Evolutionary conservation across 1,140 invertebrate genomes (phyloP).

Genomic region (Uloborus diversus): DNA sequence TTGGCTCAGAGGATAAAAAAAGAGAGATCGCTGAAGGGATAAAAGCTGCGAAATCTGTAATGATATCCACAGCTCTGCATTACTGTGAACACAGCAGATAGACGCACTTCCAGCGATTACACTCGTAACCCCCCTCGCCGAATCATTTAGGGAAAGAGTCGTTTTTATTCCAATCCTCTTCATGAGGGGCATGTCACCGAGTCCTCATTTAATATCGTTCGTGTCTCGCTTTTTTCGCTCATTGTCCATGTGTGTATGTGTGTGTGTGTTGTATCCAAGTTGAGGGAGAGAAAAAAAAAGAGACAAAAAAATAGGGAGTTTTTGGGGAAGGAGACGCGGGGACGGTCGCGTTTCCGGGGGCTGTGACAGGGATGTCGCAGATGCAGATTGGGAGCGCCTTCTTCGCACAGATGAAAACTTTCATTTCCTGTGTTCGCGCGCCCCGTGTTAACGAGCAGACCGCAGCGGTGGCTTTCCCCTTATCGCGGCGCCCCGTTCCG

Average conservation of each 20-base stretch:
- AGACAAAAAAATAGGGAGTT: constrained; percentile 20
- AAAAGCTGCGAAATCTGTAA: constrained; percentile 18
- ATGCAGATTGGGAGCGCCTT: constrained; percentile 50
- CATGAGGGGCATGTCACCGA: not conserved
- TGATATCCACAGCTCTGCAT: constrained; percentile 26
- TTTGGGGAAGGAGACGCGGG: not conserved
- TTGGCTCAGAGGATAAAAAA: constrained; percentile 32
- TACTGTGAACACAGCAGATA: not conserved
- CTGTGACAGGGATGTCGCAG: constrained; percentile 11
- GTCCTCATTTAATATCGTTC: constrained; percentile 40
- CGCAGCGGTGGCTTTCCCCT: constrained; percentile 38
- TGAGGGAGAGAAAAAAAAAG: constrained; percentile 8
- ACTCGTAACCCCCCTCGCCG: constrained; percentile 4
- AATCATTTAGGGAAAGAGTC: constrained; percentile 19
- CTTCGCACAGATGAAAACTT: constrained; percentile 53
- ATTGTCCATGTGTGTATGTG: not conserved
- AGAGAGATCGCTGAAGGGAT: not conserved
- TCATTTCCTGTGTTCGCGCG: constrained; percentile 51
- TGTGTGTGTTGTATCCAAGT: not conserved
- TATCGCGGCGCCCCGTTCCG: not conserved
- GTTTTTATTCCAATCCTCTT: constrained; percentile 1
- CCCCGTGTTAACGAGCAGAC: constrained; percentile 53
- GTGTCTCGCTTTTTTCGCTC: constrained; percentile 16
- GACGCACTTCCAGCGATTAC: constrained; percentile 22
- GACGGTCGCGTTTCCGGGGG: constrained; percentile 8